These are phyloP conservation scores for Rapana venosa DNA, from an alignment of 2,888 invertebrate species.

Conservation along the genomic window DNA sequence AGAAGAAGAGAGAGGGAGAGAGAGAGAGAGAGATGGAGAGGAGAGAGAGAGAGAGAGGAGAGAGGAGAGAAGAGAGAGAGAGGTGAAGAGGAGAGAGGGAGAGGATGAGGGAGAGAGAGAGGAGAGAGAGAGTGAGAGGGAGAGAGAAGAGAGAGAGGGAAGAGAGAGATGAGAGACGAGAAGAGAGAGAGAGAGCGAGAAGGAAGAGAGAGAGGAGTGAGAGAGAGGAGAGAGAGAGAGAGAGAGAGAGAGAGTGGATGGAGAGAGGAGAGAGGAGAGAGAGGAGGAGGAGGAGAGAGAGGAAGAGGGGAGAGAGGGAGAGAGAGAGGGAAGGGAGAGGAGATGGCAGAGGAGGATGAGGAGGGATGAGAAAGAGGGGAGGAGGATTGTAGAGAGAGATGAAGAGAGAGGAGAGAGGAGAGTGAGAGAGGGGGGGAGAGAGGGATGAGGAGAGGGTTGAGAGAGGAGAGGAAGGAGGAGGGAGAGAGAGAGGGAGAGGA, in stretches of 20 bases:
- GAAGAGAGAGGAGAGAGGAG: not conserved
- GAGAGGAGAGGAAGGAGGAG: too few species aligned
- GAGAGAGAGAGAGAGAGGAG: too few species aligned
- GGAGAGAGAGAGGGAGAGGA: too few species aligned
- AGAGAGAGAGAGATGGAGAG: too few species aligned
- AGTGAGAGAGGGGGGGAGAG: not conserved
- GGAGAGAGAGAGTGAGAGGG: not conserved
- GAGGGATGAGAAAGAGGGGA: too few species aligned
- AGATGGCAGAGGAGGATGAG: too few species aligned
- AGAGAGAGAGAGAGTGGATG: not conserved
- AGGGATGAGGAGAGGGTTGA: not conserved
- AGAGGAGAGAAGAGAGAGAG: too few species aligned
- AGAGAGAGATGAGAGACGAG: not conserved
- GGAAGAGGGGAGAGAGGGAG: not conserved
- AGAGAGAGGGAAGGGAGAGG: too few species aligned
- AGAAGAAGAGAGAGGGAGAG: too few species aligned
- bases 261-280: not conserved
- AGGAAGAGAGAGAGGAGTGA: not conserved
- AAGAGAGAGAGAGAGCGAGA: not conserved
- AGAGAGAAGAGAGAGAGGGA: not conserved
- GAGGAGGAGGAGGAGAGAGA: slow-evolving; percentile 24
- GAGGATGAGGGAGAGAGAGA: too few species aligned
- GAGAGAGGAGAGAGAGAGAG: not conserved
- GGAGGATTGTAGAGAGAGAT: too few species aligned
- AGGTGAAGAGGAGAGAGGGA: too few species aligned